Evolutionary conservation across 2,113 vertebrate species (phyloP).

Genomic region (Tinamus guttatus): DNA sequence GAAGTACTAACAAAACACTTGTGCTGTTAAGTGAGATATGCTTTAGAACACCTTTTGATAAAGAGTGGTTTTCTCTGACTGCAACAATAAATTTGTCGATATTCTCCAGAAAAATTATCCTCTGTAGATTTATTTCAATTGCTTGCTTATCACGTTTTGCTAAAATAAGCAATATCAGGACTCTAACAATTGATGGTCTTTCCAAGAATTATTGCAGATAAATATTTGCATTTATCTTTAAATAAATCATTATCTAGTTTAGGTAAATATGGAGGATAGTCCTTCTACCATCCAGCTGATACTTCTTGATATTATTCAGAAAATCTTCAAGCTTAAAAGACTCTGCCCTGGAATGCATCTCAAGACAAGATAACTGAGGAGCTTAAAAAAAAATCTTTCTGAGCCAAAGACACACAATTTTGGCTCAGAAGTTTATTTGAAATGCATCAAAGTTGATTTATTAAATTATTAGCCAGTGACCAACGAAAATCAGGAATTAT

Average conservation of each 20-base stretch:
- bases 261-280: neutral
- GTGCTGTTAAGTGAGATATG: neutral
- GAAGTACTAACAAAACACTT: neutral
- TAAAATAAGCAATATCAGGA: neutral
- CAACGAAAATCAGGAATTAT: neutral
- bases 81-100: neutral
- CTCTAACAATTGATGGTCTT: neutral
- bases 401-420: neutral
- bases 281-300: neutral
- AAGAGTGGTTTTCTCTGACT: neutral
- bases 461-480: neutral
- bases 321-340: neutral
- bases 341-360: neutral
- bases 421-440: neutral
- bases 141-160: neutral
- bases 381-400: neutral
- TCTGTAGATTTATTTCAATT: neutral
- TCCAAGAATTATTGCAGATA: neutral
- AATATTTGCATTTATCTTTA: slow-evolving; percentile 5
- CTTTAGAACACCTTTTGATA: neutral
- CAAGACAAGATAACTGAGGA: neutral
- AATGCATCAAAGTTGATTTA: neutral
- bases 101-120: neutral
- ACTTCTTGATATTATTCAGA: neutral
- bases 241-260: neutral